Base-by-base conservation (phyloP, 2,888 invertebrate genomes). In the Agrypnus murinus region DNA sequence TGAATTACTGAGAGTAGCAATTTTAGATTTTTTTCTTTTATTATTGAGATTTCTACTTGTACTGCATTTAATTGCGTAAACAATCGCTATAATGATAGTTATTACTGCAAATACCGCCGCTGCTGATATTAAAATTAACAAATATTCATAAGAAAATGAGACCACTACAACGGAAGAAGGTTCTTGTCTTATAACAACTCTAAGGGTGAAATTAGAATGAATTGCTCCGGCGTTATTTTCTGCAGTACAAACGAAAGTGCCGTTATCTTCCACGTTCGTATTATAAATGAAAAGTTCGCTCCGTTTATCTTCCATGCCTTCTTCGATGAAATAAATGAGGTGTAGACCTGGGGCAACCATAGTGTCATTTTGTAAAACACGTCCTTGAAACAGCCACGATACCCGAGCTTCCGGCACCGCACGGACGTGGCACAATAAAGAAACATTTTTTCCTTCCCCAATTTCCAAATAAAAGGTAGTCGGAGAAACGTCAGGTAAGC, bases 241-340 rank as follows among this genome's bases (percentile, higher is more conserved):
- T 0, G 96, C 96, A 10, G 93, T 88, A 84, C 96, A 97, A 2
- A 93, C 90, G 82, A 95, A 96, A 7, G 93, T 94, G 4, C 96
- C 96, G 80, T 95, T 95, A 81, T 95, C 94, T 74, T 93, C 93
- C 40, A 89, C 89, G 34, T 91, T 92, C 17, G 93, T 91, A 82
- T 93, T 93, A 80, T 91, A 91, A 78, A 95, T 92, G 80, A 92
- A 92, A 67, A 95, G 88, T 84, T 94, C 93, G 80, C 93, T 93
- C 75, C 90, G 90, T 85, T 93, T 93, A 80, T 93, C 92, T 76
- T 91, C 90, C 0, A 88, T 86, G n/a, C 92, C 92, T 79, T 92
- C 92, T 80, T 93, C 92, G 9, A 92, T 88, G 78, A 89, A 92
- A 86, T 92, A 93, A 78, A 91, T 88, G 80, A 93, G 87, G 79